A percentile compares a stretch with the other conserved stretches of the same genome.
Conservation (phyloP, 2,797 vertebrate species). For the Parambassis ranga region DNA sequence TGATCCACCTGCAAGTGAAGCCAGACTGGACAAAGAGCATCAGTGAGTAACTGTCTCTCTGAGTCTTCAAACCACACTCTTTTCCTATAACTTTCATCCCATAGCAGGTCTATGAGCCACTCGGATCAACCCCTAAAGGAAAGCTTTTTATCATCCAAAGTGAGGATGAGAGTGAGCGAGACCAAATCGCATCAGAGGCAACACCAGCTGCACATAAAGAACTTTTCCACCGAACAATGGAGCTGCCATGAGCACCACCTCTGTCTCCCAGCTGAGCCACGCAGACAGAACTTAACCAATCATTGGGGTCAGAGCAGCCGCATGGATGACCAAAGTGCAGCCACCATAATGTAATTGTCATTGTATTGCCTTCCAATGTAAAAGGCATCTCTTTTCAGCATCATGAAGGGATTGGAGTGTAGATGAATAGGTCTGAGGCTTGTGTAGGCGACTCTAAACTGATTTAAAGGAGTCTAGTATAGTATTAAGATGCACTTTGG, state of each 20-base stretch:
- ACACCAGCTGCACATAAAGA: conserved; percentile 78
- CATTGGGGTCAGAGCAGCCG: conserved; percentile 73
- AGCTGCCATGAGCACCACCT: conserved; percentile 71
- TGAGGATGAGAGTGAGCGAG: conserved; percentile 64
- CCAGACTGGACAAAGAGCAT: conserved; percentile 1
- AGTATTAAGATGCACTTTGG: conserved; percentile 79
- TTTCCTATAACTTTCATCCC: conserved; percentile 44
- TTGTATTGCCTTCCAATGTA: conserved; percentile 81
- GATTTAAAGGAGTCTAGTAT: conserved; percentile 79
- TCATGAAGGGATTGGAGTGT: conserved; percentile 68
- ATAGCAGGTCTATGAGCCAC: conserved; percentile 41
- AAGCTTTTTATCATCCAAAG: conserved; percentile 74
- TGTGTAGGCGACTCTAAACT: conserved; percentile 75
- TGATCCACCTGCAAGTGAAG: conserved; percentile 13
- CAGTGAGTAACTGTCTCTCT: background rate
- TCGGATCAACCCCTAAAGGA: conserved; percentile 43
- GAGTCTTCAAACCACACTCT: conserved; percentile 8
- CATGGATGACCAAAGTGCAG: conserved; percentile 78
- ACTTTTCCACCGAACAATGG: conserved; percentile 74
- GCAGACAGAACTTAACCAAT: conserved; percentile 70
- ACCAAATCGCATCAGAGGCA: conserved; percentile 78
- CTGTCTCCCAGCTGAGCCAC: conserved; percentile 75
- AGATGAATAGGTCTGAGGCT: conserved; percentile 74
- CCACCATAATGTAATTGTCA: conserved; percentile 82
- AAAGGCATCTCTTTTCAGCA: conserved; percentile 78